phyloP scores from a whole-genome alignment of 2,797 vertebrate genomes.

The Tadarida brasiliensis region DNA sequence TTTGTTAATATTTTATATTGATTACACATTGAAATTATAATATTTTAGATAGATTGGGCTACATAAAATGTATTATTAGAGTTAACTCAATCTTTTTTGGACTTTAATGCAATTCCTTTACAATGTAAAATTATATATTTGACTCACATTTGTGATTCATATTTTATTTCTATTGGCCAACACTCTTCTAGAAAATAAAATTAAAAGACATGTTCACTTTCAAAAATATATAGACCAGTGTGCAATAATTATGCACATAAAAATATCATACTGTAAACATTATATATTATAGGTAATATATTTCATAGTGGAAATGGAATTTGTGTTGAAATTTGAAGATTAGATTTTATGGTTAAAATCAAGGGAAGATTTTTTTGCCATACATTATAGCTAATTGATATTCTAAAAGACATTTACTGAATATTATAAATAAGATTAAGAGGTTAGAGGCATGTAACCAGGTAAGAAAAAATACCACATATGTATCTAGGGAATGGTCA shows the following conservation, averaged over 20 bases:
- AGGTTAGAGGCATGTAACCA: neutral
- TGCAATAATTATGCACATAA: neutral
- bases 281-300: neutral
- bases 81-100: neutral
- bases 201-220: neutral
- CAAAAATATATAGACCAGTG: neutral
- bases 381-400: neutral
- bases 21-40: neutral
- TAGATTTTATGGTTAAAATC: neutral
- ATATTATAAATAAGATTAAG: neutral
- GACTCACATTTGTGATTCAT: neutral
- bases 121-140: neutral
- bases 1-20: neutral
- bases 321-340: neutral
- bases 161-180: neutral
- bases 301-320: neutral
- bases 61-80: neutral
- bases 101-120: neutral
- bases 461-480: neutral
- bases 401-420: neutral
- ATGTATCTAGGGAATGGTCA: neutral
- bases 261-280: neutral
- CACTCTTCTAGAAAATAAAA: neutral
- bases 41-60: neutral
- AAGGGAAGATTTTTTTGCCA: neutral